Evolutionary conservation across 2,888 invertebrate genomes (phyloP), one percentile per base, ranked within the genome.

Genomic region (Andrena bicolor): DNA sequence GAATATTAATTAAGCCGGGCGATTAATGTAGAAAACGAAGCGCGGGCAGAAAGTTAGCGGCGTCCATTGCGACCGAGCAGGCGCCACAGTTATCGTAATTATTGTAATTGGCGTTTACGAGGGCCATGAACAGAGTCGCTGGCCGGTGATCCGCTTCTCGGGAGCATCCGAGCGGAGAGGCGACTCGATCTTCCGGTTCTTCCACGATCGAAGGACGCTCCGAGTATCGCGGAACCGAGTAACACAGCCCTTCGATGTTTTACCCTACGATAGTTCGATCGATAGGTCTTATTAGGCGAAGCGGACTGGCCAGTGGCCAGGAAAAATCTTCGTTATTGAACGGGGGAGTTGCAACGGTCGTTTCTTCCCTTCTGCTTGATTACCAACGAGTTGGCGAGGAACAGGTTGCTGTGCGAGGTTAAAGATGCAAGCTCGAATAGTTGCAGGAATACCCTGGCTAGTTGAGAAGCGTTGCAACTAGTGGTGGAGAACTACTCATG

Each of bases 71-170:
- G 66, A 65, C 51, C 75, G 80, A 56, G 82, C 74, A 88, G 88
- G 87, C 87, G 88, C 86, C 90, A 90, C 89, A 89, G 90, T 90
- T 90, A 89, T 90, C 90, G 90, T 90, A 91, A 90, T 91, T 91
- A 91, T 90, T 85, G 88, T 91, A 91, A 91, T 91, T 90, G 89
- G 87, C 85, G 80, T 88, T 90, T 88, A 87, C 85, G 83, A 85
- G 88, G 77, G 80, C 86, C 82, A 85, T 82, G 86, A 84, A 89
- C 23, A 56, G 84, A 90, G 86, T 88, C 85, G 82, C 88, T 86
- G 72, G 83, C 58, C 56, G 56, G 10, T 75, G 82, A 66, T 71
- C 74, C 65, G 75, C 76, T 80, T 73, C 78, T 79, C 82, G 76
- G 69, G 84, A 85, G 86, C 87, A 86, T 79, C 86, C 85, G 87